These are phyloP conservation scores for Plecotus auritus DNA, from an alignment of 2,113 vertebrate genomes.

Conservation along the genomic window DNA sequence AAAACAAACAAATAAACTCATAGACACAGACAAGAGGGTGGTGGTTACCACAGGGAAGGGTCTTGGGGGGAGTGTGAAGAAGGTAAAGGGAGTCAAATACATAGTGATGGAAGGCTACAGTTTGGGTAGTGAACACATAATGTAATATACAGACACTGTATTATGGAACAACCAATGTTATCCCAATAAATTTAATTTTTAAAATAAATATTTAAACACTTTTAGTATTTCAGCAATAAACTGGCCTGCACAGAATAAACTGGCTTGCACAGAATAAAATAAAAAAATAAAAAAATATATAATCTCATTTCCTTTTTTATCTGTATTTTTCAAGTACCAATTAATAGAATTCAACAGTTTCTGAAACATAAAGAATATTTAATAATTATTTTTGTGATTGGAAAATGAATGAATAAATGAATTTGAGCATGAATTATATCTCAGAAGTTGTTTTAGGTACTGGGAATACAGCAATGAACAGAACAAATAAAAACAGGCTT, in stretches of 20 bases:
- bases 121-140: not conserved
- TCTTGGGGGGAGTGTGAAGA: too few species aligned
- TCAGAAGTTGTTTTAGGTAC: not conserved
- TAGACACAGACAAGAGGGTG: not conserved
- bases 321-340: not conserved
- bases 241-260: not conserved
- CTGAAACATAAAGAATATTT: not conserved
- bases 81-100: not conserved
- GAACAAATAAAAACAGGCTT: not conserved
- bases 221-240: not conserved
- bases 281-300: not conserved
- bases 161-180: not conserved
- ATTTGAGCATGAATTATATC: not conserved
- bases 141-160: too few species aligned
- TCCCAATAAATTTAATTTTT: not conserved
- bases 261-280: constrained; percentile 1
- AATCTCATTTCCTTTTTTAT: not conserved
- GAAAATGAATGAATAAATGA: not conserved
- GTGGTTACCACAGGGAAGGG: not conserved
- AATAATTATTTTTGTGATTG: not conserved
- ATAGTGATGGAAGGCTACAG: not conserved
- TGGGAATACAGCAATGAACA: not conserved
- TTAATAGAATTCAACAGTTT: not conserved
- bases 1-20: not conserved
- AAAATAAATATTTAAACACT: constrained; percentile 25